phyloP scores from a whole-genome alignment of 2,113 vertebrate genomes.

The Columbina picui region DNA sequence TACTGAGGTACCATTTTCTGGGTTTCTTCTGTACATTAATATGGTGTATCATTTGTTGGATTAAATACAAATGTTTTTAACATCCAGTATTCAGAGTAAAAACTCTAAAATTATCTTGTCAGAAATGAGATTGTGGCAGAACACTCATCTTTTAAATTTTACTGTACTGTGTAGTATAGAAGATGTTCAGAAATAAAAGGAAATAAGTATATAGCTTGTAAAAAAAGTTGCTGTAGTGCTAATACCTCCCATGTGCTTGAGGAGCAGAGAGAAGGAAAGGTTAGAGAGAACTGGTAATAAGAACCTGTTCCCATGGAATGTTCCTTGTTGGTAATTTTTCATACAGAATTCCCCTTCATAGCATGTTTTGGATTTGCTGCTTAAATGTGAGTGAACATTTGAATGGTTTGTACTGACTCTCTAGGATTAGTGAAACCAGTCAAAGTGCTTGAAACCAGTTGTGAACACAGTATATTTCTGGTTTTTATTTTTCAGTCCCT shows the following conservation, averaged over 20 bases:
- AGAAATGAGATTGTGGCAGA: not conserved
- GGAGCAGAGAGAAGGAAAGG: not conserved
- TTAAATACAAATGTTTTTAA: not conserved
- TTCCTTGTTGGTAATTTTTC: not conserved
- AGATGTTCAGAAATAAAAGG: not conserved
- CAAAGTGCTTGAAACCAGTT: not conserved
- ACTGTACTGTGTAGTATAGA: not conserved
- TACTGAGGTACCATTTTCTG: not conserved
- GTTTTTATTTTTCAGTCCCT: not conserved
- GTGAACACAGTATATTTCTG: not conserved
- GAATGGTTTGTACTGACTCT: not conserved
- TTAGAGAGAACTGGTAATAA: not conserved
- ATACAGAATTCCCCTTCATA: not conserved
- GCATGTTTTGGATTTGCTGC: not conserved
- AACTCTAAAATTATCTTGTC: not conserved
- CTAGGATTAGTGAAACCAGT: not conserved
- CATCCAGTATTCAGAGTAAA: not conserved
- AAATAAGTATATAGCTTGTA: not conserved
- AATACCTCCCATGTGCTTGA: not conserved
- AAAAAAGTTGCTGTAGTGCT: not conserved
- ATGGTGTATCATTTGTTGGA: not conserved
- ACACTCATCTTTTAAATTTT: not conserved
- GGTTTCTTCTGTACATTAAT: not conserved
- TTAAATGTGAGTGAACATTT: not conserved
- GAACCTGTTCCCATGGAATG: fast-evolving